Evolutionary conservation across 2,797 vertebrate genomes (phyloP), one percentile per base, ranked within the genome.

Genomic region (Pitangus sulphuratus): DNA sequence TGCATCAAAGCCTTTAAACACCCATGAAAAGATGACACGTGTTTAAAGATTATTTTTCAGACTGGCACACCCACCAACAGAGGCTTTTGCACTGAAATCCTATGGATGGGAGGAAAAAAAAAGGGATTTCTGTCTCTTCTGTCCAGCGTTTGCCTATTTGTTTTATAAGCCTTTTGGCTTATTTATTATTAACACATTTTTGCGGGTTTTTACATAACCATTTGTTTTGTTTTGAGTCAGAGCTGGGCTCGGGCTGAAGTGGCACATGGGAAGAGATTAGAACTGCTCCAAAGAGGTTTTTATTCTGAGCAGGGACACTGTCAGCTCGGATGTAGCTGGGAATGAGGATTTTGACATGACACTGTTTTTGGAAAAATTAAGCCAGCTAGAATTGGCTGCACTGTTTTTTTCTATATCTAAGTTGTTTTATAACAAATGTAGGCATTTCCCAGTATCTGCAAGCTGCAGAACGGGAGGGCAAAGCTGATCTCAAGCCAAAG

Each of bases 171-270:
- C 53, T 90, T 93, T 95, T 96, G 97, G 94, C 92, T 91, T 91
- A 87, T 96, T 96, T 96, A 94, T 94, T 96, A 95, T 92, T 94
- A 93, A 66, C 91, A 84, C 71, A 88, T 92, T 97, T 94, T 95
- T 96, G 94, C 4, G 69, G 75, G 65, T 82, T 96, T 97, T 97
- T 96, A 87, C 26, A 30, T 94, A 96, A 92, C 93, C 1, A 4
- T 90, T 95, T 89, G 71, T 47, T 20, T 79, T 81, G n/a, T 61
- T 93, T 66, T 45, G 85, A 88, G 60, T 87, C 65, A 77, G 47
- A 96, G 65, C 66, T 42, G 17, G 35, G 61, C 84, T 89, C 86
- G 79, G 77, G 33, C 60, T 87, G 79, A 77, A 86, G 87, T 83
- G 70, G n/a, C 91, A 70, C 74, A 53, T 74, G 84, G 77, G 47